Evolutionary conservation across 2,797 vertebrate genomes (phyloP).

Genomic region (Agapornis canus): DNA sequence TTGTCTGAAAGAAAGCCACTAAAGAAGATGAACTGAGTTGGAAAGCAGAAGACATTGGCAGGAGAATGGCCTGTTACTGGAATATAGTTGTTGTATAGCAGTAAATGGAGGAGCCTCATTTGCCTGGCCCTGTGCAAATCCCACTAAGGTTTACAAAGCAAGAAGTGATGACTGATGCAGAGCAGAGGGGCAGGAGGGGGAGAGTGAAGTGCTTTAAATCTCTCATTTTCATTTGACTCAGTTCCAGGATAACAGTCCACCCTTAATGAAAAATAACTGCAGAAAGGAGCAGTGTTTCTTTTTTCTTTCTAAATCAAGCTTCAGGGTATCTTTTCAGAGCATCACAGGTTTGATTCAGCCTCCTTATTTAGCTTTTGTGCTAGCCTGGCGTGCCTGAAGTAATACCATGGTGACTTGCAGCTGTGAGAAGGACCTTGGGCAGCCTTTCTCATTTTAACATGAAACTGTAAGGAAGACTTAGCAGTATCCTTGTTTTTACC

Average conservation of each 20-base stretch:
- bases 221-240: constrained; percentile 47
- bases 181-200: constrained; percentile 21
- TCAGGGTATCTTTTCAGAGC: not conserved
- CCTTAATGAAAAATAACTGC: constrained; percentile 34
- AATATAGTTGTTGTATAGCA: constrained; percentile 46
- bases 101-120: constrained; percentile 47
- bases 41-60: constrained; percentile 60
- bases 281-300: not conserved
- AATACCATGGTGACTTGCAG: not conserved
- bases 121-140: constrained; percentile 37
- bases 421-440: not conserved
- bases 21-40: constrained; percentile 51
- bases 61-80: constrained; percentile 37
- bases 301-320: not conserved
- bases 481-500: not conserved
- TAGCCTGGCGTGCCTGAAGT: not conserved
- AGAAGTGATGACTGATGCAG: constrained; percentile 58
- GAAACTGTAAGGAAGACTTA: not conserved
- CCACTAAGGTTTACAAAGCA: constrained; percentile 34
- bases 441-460: not conserved
- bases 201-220: constrained; percentile 25
- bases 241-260: constrained; percentile 27
- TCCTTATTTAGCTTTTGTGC: not conserved
- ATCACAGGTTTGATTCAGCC: not conserved
- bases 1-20: constrained; percentile 48